These are phyloP conservation scores for Tragopan temminckii DNA, from an alignment of 2,797 vertebrate species.

Conservation along the genomic window DNA sequence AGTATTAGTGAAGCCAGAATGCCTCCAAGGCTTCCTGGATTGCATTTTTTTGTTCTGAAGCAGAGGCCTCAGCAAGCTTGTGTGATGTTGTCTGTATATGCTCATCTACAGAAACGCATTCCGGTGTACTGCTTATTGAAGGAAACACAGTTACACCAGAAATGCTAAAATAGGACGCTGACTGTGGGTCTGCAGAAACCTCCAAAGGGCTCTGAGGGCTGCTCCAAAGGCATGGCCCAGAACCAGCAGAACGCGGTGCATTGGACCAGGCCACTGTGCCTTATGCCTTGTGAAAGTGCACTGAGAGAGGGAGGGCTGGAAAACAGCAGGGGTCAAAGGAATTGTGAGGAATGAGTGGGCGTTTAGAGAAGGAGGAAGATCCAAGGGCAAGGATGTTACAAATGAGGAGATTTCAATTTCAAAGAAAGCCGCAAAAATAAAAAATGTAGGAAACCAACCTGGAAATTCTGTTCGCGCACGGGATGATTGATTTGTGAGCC, in stretches of 20 bases:
- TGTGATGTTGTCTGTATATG: constrained; percentile 9
- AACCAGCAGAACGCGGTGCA: neutral
- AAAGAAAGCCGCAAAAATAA: constrained; percentile 55
- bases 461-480: constrained; percentile 64
- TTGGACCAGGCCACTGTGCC: neutral
- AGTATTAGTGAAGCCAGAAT: constrained; percentile 41
- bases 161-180: neutral
- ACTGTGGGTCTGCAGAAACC: neutral
- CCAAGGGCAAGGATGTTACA: constrained; percentile 29
- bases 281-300: neutral
- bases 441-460: constrained; percentile 58
- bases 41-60: constrained; percentile 22
- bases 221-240: neutral
- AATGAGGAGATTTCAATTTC: constrained; percentile 51
- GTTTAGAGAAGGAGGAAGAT: constrained; percentile 49
- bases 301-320: neutral
- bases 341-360: constrained; percentile 37
- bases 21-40: neutral
- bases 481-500: constrained; percentile 68
- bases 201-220: neutral
- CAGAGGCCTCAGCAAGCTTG: neutral
- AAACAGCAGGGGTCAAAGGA: constrained; percentile 48
- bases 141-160: constrained; percentile 7
- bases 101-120: constrained; percentile 13
- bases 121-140: neutral